Base-by-base conservation (phyloP, 1,140 invertebrate genomes). In the Papilio machaon region DNA sequence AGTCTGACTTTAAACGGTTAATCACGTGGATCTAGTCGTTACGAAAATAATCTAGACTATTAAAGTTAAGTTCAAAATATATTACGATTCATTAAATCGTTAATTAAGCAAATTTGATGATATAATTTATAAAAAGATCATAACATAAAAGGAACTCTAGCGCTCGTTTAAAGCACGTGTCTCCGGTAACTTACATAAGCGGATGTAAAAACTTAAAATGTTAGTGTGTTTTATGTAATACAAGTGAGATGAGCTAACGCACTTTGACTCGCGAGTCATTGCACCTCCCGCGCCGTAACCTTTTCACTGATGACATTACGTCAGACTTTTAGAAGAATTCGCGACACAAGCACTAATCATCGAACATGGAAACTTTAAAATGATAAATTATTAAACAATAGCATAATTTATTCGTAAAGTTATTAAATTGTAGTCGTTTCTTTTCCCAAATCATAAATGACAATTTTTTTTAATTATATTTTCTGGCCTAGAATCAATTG, bases 191-290 rank as follows among this genome's bases (percentile, higher is more conserved):
- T 76, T 76, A 52, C 74, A 76, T 54, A 76, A 76, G 19, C 74
- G 47, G 47, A 76, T 52, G 23, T 54, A 76, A 76, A 52, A 23
- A 76, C 19, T 38, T 70, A 70, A 70, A 52, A 52, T 52, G 74
- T 52, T 73, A 73, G 47, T 75, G 10, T 52, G 46, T 76, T 76
- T 46, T 30, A 49, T 76, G 74, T 76, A 49, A 76, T 23, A 2
- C 52, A 76, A 75, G 0, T 15, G 35, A 54, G 74, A 76, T 76
- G 74, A 76, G 46, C 11, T 76, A n/a, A 46, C 46, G 74, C 74
- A 52, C 47, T 76, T 76, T 76, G 13, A 75, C 47, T 76, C 74
- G 47, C 73, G 6, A 9, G 47, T 76, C 74, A 76, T 30, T 76
- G 47, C 30, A 70, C 64, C n/a, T 52, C 47, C 19, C 19, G 2